Evolutionary conservation across 64 coral and sea anemone genomes (phyloP).

Genomic region (Pachyseris speciosa): DNA sequence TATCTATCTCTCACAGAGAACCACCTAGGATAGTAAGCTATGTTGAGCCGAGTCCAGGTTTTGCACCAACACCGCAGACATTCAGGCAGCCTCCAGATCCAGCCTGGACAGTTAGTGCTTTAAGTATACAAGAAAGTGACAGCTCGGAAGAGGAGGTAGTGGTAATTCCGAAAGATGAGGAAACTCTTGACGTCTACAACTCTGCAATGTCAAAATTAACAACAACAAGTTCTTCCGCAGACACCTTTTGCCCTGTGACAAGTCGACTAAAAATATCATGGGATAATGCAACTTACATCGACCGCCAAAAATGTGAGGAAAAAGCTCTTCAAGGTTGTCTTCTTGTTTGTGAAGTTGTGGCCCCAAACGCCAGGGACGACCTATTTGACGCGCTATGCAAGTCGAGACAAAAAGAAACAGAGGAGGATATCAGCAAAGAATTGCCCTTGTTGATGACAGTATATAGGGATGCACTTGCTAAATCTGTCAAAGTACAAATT

Average conservation of each 20-base stretch:
- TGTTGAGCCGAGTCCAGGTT: conserved; percentile 43
- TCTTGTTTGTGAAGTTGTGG: conserved; percentile 59
- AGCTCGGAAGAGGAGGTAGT: neutral
- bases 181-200: conserved; percentile 13
- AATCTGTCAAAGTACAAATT: conserved; percentile 64
- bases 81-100: conserved; percentile 4
- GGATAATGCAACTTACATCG: neutral
- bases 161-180: neutral
- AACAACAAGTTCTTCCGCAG: neutral
- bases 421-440: neutral
- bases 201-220: no score
- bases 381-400: conserved; percentile 32
- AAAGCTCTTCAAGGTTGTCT: conserved; percentile 60
- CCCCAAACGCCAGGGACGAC: conserved; percentile 49
- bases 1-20: conserved; percentile 1
- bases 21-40: neutral
- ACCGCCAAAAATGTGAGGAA: conserved; percentile 1
- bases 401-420: neutral
- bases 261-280: conserved; percentile 32
- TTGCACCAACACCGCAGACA: conserved; percentile 15
- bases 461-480: conserved; percentile 60
- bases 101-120: conserved; percentile 30
- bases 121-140: neutral
- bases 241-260: neutral
- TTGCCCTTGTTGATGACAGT: conserved; percentile 47